A percentile compares a stretch with the other conserved stretches of the same genome.
phyloP scores from a whole-genome alignment of 2,113 vertebrate species.

The Tursiops truncatus region DNA sequence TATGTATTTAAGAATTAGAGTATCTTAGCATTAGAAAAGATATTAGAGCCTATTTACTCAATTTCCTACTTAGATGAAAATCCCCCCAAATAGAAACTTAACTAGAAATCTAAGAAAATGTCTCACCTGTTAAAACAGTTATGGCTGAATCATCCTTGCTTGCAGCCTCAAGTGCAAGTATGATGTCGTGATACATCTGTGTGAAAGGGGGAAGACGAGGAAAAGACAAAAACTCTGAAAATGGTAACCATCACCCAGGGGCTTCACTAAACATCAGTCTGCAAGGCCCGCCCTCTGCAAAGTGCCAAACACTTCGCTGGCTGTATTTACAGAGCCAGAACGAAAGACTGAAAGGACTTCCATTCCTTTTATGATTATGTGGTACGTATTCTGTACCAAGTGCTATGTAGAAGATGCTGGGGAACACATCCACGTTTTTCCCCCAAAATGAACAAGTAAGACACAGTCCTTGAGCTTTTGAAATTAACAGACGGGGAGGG shows the following conservation, averaged over 20 bases:
- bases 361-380: neutral
- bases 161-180: constrained; percentile 89
- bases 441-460: neutral
- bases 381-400: neutral
- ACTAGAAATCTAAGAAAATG: neutral
- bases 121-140: constrained; percentile 92
- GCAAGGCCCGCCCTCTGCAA: neutral
- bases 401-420: neutral
- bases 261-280: neutral
- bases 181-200: constrained; percentile 95
- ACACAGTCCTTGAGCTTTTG: neutral
- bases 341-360: neutral
- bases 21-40: neutral
- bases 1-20: neutral
- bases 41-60: neutral
- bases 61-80: neutral
- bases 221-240: neutral
- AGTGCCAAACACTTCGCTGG: neutral
- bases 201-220: neutral
- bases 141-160: constrained; percentile 88
- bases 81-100: neutral
- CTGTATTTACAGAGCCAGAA: neutral
- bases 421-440: neutral
- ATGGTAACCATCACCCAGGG: fast-evolving
- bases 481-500: neutral